A percentile compares a stretch with the other conserved stretches of the same genome.
These are phyloP conservation scores for Horisme vitalbata DNA, from an alignment of 2,888 invertebrate genomes.

Conservation along the genomic window DNA sequence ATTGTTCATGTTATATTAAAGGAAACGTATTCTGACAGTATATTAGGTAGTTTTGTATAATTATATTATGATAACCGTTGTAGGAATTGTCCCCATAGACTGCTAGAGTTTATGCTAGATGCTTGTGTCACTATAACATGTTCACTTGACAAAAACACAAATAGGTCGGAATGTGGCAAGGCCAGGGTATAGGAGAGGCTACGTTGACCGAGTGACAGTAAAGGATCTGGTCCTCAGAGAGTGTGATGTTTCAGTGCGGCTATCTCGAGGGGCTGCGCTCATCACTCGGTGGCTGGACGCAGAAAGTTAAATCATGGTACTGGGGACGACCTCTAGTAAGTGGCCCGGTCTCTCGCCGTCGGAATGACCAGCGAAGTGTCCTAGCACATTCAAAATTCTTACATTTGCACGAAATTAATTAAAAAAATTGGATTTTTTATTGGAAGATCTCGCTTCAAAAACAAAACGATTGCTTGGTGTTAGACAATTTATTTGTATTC, in stretches of 20 bases:
- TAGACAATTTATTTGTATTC: constrained; percentile 57
- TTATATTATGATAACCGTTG: constrained; percentile 18
- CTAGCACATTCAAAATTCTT: constrained; percentile 78
- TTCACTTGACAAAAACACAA: constrained; percentile 54
- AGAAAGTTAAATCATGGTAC: constrained; percentile 98
- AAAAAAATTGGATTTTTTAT: constrained; percentile 51
- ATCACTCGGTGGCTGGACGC: constrained; percentile 97
- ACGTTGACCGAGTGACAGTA: constrained; percentile 41
- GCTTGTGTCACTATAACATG: constrained; percentile 59
- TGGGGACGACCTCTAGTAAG: constrained; percentile 98
- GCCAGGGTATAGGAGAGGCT: constrained; percentile 32
- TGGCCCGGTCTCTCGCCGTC: constrained; percentile 80
- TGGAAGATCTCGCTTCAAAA: constrained; percentile 74
- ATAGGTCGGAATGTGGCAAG: constrained; percentile 38
- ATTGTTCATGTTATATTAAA: constrained; percentile 14
- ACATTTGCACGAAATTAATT: constrained; percentile 75
- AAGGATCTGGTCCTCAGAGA: constrained; percentile 74
- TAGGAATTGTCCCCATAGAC: constrained; percentile 47
- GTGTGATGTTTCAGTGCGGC: constrained; percentile 91
- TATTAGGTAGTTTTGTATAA: constrained; percentile 19
- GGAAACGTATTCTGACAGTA: constrained; percentile 15
- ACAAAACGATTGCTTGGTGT: constrained; percentile 75
- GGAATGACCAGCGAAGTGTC: constrained; percentile 71
- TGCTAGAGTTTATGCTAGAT: constrained; percentile 55
- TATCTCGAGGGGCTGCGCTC: constrained; percentile 96